Evolutionary conservation across 2,888 invertebrate genomes (phyloP).

Genomic region (Steromphala cineraria): DNA sequence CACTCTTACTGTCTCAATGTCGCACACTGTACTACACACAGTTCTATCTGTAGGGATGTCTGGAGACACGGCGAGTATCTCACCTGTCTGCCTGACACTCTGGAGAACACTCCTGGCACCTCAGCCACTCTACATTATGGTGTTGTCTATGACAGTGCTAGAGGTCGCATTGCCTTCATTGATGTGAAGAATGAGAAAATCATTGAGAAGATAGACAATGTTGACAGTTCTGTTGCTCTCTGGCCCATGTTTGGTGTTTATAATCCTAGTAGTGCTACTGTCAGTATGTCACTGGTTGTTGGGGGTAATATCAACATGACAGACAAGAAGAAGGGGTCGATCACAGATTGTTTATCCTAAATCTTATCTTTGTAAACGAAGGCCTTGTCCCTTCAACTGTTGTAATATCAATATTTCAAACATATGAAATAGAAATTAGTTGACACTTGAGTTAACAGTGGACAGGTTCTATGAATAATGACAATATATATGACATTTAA

Average conservation of each 20-base stretch:
- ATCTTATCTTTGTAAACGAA: no score
- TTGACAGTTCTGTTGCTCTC: not conserved
- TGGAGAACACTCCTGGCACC: not conserved
- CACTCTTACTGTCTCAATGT: not conserved
- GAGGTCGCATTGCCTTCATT: not conserved
- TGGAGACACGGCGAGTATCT: not conserved
- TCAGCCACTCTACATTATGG: not conserved
- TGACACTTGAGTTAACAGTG: no score
- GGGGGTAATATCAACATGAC: not conserved
- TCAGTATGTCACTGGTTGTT: not conserved
- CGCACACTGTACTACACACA: no score
- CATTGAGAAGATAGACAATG: not conserved
- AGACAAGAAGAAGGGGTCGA: not conserved
- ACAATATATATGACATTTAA: no score
- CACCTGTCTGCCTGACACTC: not conserved
- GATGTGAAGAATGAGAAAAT: not conserved
- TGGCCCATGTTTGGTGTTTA: not conserved
- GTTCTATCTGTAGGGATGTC: no score
- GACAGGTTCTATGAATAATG: no score
- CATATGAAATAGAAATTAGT: no score
- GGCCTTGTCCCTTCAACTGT: no score
- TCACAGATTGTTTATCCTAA: not conserved
- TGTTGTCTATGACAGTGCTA: not conserved
- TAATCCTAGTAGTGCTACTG: not conserved
- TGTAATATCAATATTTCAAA: no score